Base-by-base conservation (phyloP, 2,113 vertebrate species). In the Enhydra lutris region DNA sequence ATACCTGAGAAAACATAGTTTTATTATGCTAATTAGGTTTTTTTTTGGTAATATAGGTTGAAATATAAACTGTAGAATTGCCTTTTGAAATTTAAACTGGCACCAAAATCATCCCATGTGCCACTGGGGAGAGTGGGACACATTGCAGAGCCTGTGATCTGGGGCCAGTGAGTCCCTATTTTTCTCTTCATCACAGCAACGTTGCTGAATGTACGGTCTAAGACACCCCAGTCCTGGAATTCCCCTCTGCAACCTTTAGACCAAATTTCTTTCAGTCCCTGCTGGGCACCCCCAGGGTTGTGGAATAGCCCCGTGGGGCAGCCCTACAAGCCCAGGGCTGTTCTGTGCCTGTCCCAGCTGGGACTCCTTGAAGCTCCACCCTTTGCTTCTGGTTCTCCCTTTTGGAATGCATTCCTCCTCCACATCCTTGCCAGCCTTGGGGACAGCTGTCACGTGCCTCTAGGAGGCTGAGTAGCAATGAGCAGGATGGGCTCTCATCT, bases 391-490 rank as follows among this genome's bases (percentile, higher is more conserved):
- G 36, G 11, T 50, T 36, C 39, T 73, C 34, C 29, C 1, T 80
- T 31, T 23, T 17, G 31, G 45, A 73, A 55, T 39, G 11, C 23
- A 69, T 21, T 8, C 24, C 15, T 82, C 39, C 24, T 61, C 8
- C 15, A 7, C 31, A 9, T 13, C 14, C 23, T 71, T 65, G 21
- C n/a, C 9, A n/a, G 36, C n/a, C 24, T 15, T 21, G 34, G 21
- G 6, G 17, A 45, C 6, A 3, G n/a, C 20, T 50, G 13, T 6
- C 0, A 1, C 1, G 2, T 24, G 3, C n/a, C 29, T 71, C 20
- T 42, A 10, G 10, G 69, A n/a, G 42, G 12, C 74, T 29, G 52
- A 81, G 29, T 4, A 6, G 4, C 1, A 10, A 26, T 69, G 67
- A 89, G 31, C 24, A 63, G 34, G 13, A 26, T 34, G 2, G 26